These are phyloP conservation scores for Mactromeris polynyma DNA, from an alignment of 2,888 invertebrate genomes.

Conservation along the genomic window DNA sequence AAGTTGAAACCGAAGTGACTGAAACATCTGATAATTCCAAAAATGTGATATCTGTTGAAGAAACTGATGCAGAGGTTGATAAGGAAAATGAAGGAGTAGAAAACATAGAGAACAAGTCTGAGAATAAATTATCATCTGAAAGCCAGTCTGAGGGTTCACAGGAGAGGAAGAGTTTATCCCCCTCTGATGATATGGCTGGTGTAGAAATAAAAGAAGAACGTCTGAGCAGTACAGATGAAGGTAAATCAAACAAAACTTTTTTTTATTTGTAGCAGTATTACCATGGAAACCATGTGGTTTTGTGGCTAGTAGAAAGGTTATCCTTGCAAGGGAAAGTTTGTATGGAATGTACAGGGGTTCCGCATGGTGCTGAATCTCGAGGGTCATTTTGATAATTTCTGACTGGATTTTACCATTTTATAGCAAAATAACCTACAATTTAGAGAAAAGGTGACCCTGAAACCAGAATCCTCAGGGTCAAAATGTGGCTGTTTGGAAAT, in stretches of 20 bases:
- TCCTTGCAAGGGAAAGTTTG: too few relatives aligned
- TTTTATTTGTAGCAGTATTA: too few relatives aligned
- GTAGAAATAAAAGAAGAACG: conserved; percentile 31
- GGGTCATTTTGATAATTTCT: too few relatives aligned
- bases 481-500: too few relatives aligned
- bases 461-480: too few relatives aligned
- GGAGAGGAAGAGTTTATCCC: not conserved
- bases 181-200: conserved; percentile 4
- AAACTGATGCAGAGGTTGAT: not conserved
- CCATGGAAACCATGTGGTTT: too few relatives aligned
- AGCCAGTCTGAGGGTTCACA: conserved; percentile 15
- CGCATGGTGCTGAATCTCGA: too few relatives aligned
- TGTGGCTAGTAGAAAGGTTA: too few relatives aligned
- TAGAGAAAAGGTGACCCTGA: too few relatives aligned
- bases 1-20: not conserved
- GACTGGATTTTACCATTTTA: too few relatives aligned
- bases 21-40: not conserved
- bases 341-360: too few relatives aligned
- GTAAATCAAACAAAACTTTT: conserved; percentile 1
- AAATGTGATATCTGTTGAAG: not conserved
- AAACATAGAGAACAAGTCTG: not conserved
- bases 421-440: too few relatives aligned
- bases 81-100: not conserved
- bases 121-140: not conserved
- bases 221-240: conserved; percentile 15